A percentile compares a stretch with the other conserved stretches of the same genome.
These are phyloP conservation scores for Cheilosia urbana DNA, from an alignment of 2,888 invertebrate genomes.

Conservation along the genomic window DNA sequence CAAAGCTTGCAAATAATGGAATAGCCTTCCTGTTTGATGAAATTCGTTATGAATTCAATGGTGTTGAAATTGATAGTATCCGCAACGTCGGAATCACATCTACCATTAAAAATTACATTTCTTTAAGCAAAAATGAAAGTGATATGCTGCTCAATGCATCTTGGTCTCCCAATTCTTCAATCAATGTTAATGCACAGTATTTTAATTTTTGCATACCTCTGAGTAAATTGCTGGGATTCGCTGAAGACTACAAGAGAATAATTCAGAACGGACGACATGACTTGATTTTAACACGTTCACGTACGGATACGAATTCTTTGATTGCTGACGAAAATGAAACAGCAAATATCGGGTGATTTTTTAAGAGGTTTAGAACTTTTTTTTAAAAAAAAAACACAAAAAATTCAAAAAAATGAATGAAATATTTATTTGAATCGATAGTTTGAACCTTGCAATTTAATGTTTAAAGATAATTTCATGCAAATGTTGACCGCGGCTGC, in stretches of 20 bases:
- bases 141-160: constrained; percentile 76
- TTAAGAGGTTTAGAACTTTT: too few species aligned
- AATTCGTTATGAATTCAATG: constrained; percentile 79
- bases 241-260: constrained; percentile 80
- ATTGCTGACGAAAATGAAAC: not conserved
- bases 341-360: too few species aligned
- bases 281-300: constrained; percentile 77
- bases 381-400: too few species aligned
- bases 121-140: constrained; percentile 77
- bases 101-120: constrained; percentile 79
- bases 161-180: constrained; percentile 66
- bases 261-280: constrained; percentile 81
- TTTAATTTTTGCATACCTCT: constrained; percentile 79
- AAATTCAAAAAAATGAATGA: too few species aligned
- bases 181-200: constrained; percentile 65
- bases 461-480: too few species aligned
- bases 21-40: constrained; percentile 47
- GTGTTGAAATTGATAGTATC: constrained; percentile 77
- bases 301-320: not conserved
- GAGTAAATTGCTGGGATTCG: constrained; percentile 78
- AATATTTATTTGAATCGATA: too few species aligned
- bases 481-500: too few species aligned
- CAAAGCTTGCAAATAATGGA: constrained; percentile 57
- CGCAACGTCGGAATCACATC: constrained; percentile 69
- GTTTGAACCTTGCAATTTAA: too few species aligned